phyloP scores from a whole-genome alignment of 2,113 vertebrate genomes.

The Ceyx margarethae region DNA sequence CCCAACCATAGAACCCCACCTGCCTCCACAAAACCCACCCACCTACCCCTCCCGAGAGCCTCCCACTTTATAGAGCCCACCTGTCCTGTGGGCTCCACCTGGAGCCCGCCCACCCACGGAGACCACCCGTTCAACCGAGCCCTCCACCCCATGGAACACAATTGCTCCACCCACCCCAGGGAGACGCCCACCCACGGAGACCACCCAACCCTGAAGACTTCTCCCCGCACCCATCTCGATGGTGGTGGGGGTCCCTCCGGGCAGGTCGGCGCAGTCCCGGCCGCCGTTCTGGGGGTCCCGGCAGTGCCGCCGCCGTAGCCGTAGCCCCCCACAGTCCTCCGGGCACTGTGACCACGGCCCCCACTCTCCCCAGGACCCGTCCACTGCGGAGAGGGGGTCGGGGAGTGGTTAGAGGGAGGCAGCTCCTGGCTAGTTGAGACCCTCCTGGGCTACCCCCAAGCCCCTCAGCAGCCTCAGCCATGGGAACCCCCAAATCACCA shows the following conservation, averaged over 20 bases:
- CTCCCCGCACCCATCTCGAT: slow-evolving; percentile 70
- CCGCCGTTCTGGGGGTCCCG: slow-evolving; percentile 79
- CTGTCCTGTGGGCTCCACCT: neutral
- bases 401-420: too few species aligned
- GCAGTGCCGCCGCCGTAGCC: slow-evolving; percentile 77
- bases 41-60: neutral
- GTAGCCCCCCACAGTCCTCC: slow-evolving; percentile 75
- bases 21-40: neutral
- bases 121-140: neutral
- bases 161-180: too few species aligned
- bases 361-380: slow-evolving; percentile 84
- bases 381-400: slow-evolving; percentile 65
- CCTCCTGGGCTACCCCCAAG: neutral
- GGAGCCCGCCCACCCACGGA: neutral
- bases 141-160: neutral
- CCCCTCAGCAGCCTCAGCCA: neutral
- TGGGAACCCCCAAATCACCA: neutral
- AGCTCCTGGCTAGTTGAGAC: too few species aligned
- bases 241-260: slow-evolving; percentile 33
- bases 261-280: slow-evolving; percentile 72
- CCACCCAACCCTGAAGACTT: too few species aligned
- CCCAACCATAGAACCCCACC: neutral
- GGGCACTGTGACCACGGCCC: slow-evolving; percentile 83
- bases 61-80: neutral
- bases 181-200: neutral